phyloP scores from a whole-genome alignment of 2,797 vertebrate genomes.

The Melanotaenia boesemani region DNA sequence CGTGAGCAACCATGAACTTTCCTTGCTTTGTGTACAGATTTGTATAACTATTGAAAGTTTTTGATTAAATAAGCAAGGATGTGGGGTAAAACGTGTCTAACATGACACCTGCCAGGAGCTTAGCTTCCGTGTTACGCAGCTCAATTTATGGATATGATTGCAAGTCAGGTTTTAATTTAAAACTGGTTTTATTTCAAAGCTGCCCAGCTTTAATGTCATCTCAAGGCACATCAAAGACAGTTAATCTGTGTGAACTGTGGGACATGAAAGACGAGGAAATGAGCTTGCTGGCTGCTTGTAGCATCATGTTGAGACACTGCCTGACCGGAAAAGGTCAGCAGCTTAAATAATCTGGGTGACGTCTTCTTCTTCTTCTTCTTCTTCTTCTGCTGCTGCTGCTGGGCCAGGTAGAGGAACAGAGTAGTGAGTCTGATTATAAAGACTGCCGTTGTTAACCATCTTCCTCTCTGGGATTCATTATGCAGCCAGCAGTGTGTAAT shows the following conservation, averaged over 20 bases:
- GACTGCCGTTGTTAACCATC: slow-evolving; percentile 77
- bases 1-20: too few relatives aligned
- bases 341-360: slow-evolving; percentile 8
- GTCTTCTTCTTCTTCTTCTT: too few relatives aligned
- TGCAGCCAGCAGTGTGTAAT: slow-evolving; percentile 82
- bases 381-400: neutral
- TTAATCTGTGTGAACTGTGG: slow-evolving; percentile 45
- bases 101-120: too few relatives aligned
- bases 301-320: slow-evolving; percentile 5
- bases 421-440: slow-evolving; percentile 54
- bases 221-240: slow-evolving; percentile 56
- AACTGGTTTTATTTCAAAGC: too few relatives aligned
- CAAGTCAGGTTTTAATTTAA: too few relatives aligned
- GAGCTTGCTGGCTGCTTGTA: slow-evolving; percentile 25
- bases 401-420: slow-evolving; percentile 22
- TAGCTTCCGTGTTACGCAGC: too few relatives aligned
- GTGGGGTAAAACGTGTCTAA: too few relatives aligned
- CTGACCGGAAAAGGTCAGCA: slow-evolving; percentile 46
- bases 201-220: slow-evolving; percentile 45
- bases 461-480: slow-evolving; percentile 85
- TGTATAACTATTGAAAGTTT: too few relatives aligned
- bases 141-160: too few relatives aligned
- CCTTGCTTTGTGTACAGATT: too few relatives aligned
- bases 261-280: slow-evolving; percentile 61
- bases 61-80: too few relatives aligned